Evolutionary conservation across 2,113 vertebrate genomes (phyloP), one percentile per base, ranked within the genome.

Genomic region (Hippocampus comes): DNA sequence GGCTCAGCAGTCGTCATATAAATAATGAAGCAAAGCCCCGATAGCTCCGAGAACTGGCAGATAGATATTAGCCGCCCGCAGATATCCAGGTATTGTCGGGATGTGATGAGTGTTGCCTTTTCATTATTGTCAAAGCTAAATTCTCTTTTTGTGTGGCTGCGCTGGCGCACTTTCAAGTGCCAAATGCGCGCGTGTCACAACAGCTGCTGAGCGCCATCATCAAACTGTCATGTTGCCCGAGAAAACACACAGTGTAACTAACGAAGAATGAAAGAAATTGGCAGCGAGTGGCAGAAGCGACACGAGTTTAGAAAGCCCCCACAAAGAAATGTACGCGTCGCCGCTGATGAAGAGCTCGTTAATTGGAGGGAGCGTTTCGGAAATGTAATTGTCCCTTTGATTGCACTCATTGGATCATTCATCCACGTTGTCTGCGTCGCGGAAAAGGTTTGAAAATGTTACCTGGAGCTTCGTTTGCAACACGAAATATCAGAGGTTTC

Each of bases 361-460:
- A 85, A 89, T 89, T 84, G 79, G 73, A 74, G 69, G 23, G 83
- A 80, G 71, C 61, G 71, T 78, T 82, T 86, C 70, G 71, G 78
- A 74, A 82, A 83, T 86, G 79, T 86, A 87, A 89, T 87, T 88
- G 85, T 73, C 83, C 87, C 77, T 82, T 82, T 87, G 82, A 82
- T 87, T 66, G 43, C 1, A 23, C 43, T 66, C 15, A 9, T 85
- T 72, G 69, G 78, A 87, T 87, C 78, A 86, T 84, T 87, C 87
- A 90, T 86, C 81, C 86, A 75, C 78, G 78, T 68, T 68, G 74
- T 82, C 74, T 75, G 46, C 72, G 55, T 75, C 75, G 82, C 63
- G 53, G 60, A 71, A 63, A 68, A 82, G 2, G 63, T 78, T 43
- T 78, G 68, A 70, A 79, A 80, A 78, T 78, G 60, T 87, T 79